Base-by-base conservation (phyloP, 2,888 invertebrate species). In the Ormyrus thymus region DNA sequence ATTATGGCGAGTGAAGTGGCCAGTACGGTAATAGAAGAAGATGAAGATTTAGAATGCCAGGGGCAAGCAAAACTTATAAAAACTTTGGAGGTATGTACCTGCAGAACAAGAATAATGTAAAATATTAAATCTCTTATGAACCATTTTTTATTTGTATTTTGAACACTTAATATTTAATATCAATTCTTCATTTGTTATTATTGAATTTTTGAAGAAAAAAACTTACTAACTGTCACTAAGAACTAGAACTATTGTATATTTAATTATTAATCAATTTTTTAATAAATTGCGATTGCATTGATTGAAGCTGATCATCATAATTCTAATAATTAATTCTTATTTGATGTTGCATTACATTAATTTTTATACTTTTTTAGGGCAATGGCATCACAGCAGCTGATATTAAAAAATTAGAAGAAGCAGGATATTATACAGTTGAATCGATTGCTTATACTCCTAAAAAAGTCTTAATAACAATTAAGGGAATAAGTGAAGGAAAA, bases 401-500 rank as follows among this genome's bases (percentile, higher is more conserved):
- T 89, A 94, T 99, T 1, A 98, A 98, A 89, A 98, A 98, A 88
- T 91, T 99, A 55, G 94, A 96, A 88, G 98, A 98, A 87, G 95
- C 96, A 13, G 99, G 99, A 0, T 98, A 95, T 87, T 94, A 97
- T 87, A 99, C 99, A 0, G 96, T 99, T 0, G 99, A 99, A 88
- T 93, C 99, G 0, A 94, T 99, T 10, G 98, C 98, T 0, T 98
- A 96, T 91, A 95, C 98, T 0, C 97, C 99, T 0, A 97, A 97
- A 87, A 99, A 98, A 90, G 93, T 94, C 88, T 91, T 99, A 0
- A 91, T 97, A 1, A 91, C 94, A 7, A 95, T 98, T 61, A 98
- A 98, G 91, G 99, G 99, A 0, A 97, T 99, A 83, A 98, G 98
- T 65, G 99, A 99, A 88, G 96, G 96, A 0, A 99, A 99, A 90